Evolutionary conservation across 2,888 invertebrate genomes (phyloP), one percentile per base, ranked within the genome.

Genomic region (Nemoura dubitans): DNA sequence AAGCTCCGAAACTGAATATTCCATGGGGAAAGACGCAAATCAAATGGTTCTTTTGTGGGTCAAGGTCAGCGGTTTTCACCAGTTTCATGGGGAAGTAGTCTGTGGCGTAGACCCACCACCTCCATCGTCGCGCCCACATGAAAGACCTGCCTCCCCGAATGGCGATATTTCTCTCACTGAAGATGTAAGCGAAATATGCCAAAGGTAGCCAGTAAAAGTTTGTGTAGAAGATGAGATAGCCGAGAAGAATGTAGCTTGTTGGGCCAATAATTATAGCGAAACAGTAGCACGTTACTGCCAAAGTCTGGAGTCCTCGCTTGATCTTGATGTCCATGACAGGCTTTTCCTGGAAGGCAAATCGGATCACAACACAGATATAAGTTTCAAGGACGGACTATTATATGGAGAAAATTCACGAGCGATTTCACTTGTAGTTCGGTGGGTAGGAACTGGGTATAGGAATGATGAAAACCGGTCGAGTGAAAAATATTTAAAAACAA

Each of bases 21-120:
- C 99, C 99, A 91, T 99, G 99, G 0, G 99, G 99, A 91, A 97
- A 98, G 87, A 95, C 94, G 6, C 97, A 97, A 88, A 97, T 94
- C 27, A 98, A 92, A 90, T 98, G 98, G 91, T 97, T 97, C 89
- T 93, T 94, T 43, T 94, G 92, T 0, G 97, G 95, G 89, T 96
- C 95, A 86, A 99, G 90, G 0, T 98, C 97, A 0, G 93, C 94
- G 0, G 97, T 97, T 91, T 97, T 97, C 0, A 97, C 94, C 80
- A 98, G 92, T 87, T 94, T 94, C 29, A 97, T 92, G 0, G 99
- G 98, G 90, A 98, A 99, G 91, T 97, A 99, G 89, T 96, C 94
- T 29, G 95, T 93, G 90, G 95, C 95, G 90, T 96, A 94, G 0
- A 92, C 92, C 96, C 97, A 97, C 91, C 96, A 92, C 0, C 90